Percentiles rank a stretch among this genome's conserved stretches.
These are phyloP conservation scores for Drosophila biarmipes DNA, from an alignment of 1,140 invertebrate genomes.

Conservation along the genomic window DNA sequence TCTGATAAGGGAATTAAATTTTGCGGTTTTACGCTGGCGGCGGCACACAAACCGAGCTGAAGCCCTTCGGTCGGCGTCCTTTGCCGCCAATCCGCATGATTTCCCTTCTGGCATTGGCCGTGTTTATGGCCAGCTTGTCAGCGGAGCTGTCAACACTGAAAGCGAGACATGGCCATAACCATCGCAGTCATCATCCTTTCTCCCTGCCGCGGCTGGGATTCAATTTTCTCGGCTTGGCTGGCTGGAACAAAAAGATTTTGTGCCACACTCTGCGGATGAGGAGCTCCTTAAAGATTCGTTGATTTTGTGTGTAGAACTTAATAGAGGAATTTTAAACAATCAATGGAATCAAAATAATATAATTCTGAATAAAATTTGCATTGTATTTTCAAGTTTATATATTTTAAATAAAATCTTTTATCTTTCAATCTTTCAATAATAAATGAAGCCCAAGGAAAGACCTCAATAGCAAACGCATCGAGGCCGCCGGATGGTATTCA, in stretches of 20 bases:
- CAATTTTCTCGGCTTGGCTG: slow-evolving; percentile 35
- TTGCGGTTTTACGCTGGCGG: slow-evolving; percentile 80
- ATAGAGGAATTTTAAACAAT: background rate
- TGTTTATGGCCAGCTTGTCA: slow-evolving; percentile 71
- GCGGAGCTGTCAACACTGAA: slow-evolving; percentile 69
- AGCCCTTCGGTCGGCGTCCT: slow-evolving; percentile 6
- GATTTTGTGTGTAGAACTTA: background rate
- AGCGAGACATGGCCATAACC: slow-evolving; percentile 64
- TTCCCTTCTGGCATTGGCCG: slow-evolving; percentile 51
- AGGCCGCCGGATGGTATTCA: slow-evolving; percentile 20
- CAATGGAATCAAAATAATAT: too few relatives aligned
- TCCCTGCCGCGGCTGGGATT: slow-evolving; percentile 20
- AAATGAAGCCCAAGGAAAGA: too few relatives aligned
- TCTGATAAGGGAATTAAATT: slow-evolving; percentile 84
- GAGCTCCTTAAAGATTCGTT: background rate
- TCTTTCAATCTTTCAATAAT: too few relatives aligned
- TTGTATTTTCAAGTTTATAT: too few relatives aligned
- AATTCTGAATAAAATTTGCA: too few relatives aligned
- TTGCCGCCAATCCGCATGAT: slow-evolving; percentile 13
- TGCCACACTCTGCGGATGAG: slow-evolving; percentile 7
- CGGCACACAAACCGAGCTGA: slow-evolving; percentile 31
- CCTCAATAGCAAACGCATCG: background rate
- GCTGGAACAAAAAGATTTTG: slow-evolving; percentile 25
- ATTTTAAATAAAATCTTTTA: too few relatives aligned
- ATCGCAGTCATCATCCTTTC: slow-evolving; percentile 8